A percentile compares a stretch with the other conserved stretches of the same genome.
These are phyloP conservation scores for Diplazon laetatorius DNA, from an alignment of 2,888 invertebrate species.

Conservation along the genomic window DNA sequence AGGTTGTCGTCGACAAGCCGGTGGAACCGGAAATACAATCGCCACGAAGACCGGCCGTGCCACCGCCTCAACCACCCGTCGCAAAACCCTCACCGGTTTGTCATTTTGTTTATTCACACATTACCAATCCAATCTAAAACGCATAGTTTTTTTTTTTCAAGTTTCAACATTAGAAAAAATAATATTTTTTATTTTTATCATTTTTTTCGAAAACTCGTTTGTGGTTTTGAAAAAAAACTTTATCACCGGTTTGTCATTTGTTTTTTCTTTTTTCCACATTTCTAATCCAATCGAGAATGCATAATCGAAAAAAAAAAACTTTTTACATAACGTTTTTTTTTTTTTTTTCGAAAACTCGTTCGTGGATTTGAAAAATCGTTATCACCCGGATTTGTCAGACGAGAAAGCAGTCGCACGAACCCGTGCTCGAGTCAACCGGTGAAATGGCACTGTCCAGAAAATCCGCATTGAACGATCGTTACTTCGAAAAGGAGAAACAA, in stretches of 20 bases:
- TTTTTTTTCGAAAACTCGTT: not conserved
- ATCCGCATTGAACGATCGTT: constrained; percentile 94
- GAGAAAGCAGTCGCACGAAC: constrained; percentile 90
- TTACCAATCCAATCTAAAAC: not conserved
- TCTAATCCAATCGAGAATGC: not conserved
- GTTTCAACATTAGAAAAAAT: no score
- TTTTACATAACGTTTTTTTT: constrained; percentile 1
- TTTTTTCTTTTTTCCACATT: not conserved
- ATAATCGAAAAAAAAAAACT: no score
- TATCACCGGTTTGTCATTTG: constrained; percentile 66
- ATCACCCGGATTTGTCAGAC: constrained; percentile 74
- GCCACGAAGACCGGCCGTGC: constrained; percentile 81
- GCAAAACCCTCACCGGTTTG: constrained; percentile 79
- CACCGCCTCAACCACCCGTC: constrained; percentile 81
- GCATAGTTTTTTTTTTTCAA: no score
- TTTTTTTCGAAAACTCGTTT: not conserved
- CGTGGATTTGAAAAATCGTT: constrained; percentile 13
- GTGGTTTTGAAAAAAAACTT: constrained; percentile 5
- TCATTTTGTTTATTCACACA: constrained; percentile 18
- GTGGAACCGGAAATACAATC: constrained; percentile 80
- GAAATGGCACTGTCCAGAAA: constrained; percentile 87
- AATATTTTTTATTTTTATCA: constrained; percentile 6
- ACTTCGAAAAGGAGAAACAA: constrained; percentile 92
- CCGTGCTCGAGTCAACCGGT: constrained; percentile 81
- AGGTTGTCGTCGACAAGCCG: constrained; percentile 78